Conservation (phyloP, 2,888 invertebrate species). For the Alitta virens region DNA sequence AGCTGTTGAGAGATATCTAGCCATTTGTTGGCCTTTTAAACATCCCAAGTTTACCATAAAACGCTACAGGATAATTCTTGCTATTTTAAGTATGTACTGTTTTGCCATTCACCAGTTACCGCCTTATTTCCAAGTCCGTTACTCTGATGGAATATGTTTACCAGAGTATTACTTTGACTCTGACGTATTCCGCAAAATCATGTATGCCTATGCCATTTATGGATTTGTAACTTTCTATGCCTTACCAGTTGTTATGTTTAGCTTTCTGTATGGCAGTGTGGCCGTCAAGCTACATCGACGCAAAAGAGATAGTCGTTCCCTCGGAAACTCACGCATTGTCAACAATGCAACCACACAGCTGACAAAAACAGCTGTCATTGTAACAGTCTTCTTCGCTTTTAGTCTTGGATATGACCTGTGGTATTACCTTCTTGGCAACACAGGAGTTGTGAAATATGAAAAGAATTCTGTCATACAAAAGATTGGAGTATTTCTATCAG, state of each 20-base stretch:
- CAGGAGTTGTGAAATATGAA: slow-evolving; percentile 2
- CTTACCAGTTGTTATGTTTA: not conserved
- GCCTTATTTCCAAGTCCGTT: not conserved
- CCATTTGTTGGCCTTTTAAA: not conserved
- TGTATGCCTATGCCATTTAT: not conserved
- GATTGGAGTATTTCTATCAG: slow-evolving; percentile 8
- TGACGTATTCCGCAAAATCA: not conserved
- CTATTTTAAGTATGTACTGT: not conserved
- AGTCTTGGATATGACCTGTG: slow-evolving; percentile 5
- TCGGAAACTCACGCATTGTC: not conserved
- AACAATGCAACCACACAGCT: slow-evolving; percentile 4
- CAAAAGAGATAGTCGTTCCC: not conserved
- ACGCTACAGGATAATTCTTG: not conserved
- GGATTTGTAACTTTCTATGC: not conserved
- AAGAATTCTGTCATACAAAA: slow-evolving; percentile 4
- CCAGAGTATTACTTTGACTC: not conserved
- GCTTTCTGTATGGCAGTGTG: not conserved
- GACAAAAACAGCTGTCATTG: slow-evolving; percentile 17
- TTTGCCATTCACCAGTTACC: not conserved
- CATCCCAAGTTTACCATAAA: not conserved
- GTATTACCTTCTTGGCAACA: slow-evolving; percentile 10
- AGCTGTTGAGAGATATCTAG: not conserved
- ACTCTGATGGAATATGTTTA: not conserved
- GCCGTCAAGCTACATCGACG: not conserved
- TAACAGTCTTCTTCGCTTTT: slow-evolving; percentile 14